phyloP scores from a whole-genome alignment of 2,113 vertebrate species.

The Myrmecophaga tridactyla region DNA sequence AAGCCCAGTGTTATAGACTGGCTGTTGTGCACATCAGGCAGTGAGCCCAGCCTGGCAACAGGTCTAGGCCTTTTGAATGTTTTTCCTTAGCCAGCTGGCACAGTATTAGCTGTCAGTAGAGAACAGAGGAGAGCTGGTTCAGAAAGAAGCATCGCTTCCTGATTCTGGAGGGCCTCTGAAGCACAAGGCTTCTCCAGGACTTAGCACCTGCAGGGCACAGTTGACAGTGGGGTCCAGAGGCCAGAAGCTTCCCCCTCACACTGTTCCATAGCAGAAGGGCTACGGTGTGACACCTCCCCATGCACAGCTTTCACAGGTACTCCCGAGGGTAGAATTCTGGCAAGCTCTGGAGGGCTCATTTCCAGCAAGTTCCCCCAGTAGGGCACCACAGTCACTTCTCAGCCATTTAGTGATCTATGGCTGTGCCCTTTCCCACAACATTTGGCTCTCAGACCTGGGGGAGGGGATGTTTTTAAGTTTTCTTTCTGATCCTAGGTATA shows the following conservation, averaged over 20 bases:
- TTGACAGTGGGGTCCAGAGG: not conserved
- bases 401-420: no score
- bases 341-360: no score
- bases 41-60: no score
- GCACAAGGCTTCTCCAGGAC: not conserved
- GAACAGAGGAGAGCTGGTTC: no score
- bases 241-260: not conserved
- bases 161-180: not conserved
- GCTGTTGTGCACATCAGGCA: no score
- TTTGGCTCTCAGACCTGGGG: not conserved
- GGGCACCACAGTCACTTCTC: no score
- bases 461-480: not conserved
- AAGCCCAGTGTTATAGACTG: no score
- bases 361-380: no score
- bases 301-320: not conserved
- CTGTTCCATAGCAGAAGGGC: not conserved
- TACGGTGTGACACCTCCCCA: not conserved
- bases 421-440: not conserved
- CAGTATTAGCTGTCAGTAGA: no score
- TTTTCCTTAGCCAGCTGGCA: no score
- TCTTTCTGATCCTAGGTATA: not conserved
- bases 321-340: no score
- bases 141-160: not conserved
- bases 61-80: no score
- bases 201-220: not conserved